phyloP scores from a whole-genome alignment of 2,888 invertebrate genomes.

The Gibbula magus region DNA sequence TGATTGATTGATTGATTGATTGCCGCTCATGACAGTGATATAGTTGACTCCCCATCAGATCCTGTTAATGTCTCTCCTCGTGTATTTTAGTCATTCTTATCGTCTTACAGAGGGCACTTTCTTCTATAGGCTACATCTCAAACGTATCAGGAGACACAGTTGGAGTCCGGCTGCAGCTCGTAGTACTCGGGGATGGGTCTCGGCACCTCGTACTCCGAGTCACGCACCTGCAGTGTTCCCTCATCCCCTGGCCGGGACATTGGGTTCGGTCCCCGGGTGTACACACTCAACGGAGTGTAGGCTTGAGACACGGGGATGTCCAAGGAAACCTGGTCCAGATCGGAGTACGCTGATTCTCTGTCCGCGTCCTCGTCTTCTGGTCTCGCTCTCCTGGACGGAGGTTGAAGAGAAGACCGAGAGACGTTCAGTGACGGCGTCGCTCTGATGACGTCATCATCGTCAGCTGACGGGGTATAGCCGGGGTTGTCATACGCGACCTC shows the following conservation, averaged over 20 bases:
- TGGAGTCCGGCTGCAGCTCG: neutral
- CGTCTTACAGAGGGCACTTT: too few species aligned
- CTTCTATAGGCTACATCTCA: too few species aligned
- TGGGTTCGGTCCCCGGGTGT: constrained; percentile 1
- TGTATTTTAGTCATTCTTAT: too few species aligned
- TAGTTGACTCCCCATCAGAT: too few species aligned
- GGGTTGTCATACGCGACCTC: constrained; percentile 12
- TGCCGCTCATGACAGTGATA: too few species aligned
- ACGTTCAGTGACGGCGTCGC: neutral
- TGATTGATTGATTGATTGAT: too few species aligned
- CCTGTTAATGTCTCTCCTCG: too few species aligned
- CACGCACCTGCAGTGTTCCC: neutral
- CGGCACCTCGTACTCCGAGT: neutral
- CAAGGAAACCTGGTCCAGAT: neutral
- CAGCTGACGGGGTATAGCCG: neutral
- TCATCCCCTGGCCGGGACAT: neutral
- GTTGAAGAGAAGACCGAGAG: neutral
- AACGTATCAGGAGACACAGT: neutral
- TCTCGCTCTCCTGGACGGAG: neutral
- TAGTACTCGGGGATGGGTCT: neutral
- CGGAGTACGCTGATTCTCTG: neutral
- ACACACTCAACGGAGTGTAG: neutral
- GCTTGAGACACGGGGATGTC: neutral
- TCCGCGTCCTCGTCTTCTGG: neutral
- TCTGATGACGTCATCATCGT: neutral